These are phyloP conservation scores for Drosophila longiperda DNA, from an alignment of 2,888 invertebrate species.

Conservation along the genomic window DNA sequence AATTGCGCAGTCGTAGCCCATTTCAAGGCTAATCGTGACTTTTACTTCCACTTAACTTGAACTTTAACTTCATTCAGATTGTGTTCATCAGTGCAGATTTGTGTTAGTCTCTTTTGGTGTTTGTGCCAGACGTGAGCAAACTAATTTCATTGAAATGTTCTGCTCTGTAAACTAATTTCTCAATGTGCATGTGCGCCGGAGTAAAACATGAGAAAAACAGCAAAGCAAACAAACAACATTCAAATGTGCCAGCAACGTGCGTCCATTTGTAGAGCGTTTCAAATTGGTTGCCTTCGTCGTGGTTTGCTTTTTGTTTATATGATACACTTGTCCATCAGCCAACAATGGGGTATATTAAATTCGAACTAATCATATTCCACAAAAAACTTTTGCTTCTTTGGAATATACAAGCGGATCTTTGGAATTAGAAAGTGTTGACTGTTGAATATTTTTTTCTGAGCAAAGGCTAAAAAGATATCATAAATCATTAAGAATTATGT, in stretches of 20 bases:
- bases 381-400: not conserved
- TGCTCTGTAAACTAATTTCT: conserved; percentile 58
- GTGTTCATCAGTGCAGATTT: conserved; percentile 2
- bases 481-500: not conserved
- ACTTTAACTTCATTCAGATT: not conserved
- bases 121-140: conserved; percentile 38
- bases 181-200: conserved; percentile 43
- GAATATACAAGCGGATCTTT: not conserved
- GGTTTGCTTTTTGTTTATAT: conserved; percentile 36
- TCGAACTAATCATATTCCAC: not conserved
- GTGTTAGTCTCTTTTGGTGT: not conserved
- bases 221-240: conserved; percentile 42
- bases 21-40: conserved; percentile 58
- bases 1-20: conserved; percentile 64
- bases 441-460: not conserved
- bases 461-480: not conserved
- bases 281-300: conserved; percentile 56
- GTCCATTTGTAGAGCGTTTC: conserved; percentile 60
- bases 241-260: conserved; percentile 48
- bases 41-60: conserved; percentile 12
- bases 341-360: conserved; percentile 24
- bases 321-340: conserved; percentile 2
- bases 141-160: conserved; percentile 72
- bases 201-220: conserved; percentile 41
- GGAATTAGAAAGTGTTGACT: not conserved